Base-by-base conservation (phyloP, 2,888 invertebrate species). In the Corbicula japonica region DNA sequence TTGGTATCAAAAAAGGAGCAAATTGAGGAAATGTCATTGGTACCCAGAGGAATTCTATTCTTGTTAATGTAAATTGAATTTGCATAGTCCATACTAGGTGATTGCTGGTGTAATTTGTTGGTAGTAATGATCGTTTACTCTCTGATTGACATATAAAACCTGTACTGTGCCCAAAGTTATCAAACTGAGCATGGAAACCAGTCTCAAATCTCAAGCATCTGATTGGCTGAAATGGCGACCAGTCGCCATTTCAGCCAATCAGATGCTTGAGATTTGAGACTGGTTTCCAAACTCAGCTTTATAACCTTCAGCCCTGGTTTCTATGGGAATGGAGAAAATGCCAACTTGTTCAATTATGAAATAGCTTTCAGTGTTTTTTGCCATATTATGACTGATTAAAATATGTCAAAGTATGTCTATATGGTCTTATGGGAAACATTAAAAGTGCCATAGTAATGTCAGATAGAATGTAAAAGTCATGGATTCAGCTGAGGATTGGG, bases 51-150 rank as follows among this genome's bases (percentile, higher is more conserved):
- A 65, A 35, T 65, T 65, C 8, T 46, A 48, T 44, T 46, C 35
- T 65, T 65, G 26, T 34, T 65, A 65, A 65, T 65, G 52, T 52
- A 52, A 65, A 65, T 65, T 65, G 65, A 65, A 65, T 65, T 52
- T 65, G 65, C 52, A 35, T 52, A 50, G 50, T 1, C 48, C n/a
- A 21, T 21, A 23, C 46, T 21, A 34, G 50, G 52, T 65, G 38
- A 65, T 38, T 65, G 62, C 38, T 34, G 23, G 21, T 35, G 35
- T 58, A 58, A 58, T 58, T 58, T 58, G 58, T 58, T 58, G 23
- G 23, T 58, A 12, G 58, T 58, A 58, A 58, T 58, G 35, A 44
- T 23, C 10, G 30, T 41, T 46, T 41, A 48, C 58, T 58, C n/a
- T 35, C 58, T 58, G 35, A 58, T 58, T 58, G 58, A 58, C 58